phyloP scores from a whole-genome alignment of 2,888 invertebrate genomes.

The Neocrepidodera transversa region DNA sequence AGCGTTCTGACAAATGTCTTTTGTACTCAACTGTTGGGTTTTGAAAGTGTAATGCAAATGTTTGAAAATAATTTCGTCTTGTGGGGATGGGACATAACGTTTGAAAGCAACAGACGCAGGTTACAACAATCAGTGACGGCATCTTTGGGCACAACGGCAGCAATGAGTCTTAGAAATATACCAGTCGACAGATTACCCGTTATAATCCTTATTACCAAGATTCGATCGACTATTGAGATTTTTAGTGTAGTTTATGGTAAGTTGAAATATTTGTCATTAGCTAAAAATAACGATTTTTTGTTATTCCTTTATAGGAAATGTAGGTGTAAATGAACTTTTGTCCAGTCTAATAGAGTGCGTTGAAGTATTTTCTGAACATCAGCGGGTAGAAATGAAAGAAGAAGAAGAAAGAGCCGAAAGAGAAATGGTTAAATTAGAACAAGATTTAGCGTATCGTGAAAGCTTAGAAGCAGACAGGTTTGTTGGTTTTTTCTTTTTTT shows the following conservation, averaged over 20 bases:
- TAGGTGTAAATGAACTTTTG: constrained; percentile 87
- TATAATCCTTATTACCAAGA: constrained; percentile 86
- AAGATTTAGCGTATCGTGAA: constrained; percentile 91
- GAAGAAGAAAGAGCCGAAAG: constrained; percentile 90
- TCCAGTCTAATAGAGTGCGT: constrained; percentile 86
- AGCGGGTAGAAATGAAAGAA: constrained; percentile 78
- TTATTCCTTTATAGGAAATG: constrained; percentile 68
- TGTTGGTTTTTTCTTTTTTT: constrained; percentile 6
- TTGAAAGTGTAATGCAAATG: constrained; percentile 88
- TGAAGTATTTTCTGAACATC: constrained; percentile 82
- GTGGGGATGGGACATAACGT: constrained; percentile 98
- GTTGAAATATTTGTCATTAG: constrained; percentile 18
- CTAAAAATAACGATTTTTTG: constrained; percentile 10
- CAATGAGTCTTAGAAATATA: constrained; percentile 84
- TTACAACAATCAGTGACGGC: constrained; percentile 77
- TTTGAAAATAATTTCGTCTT: constrained; percentile 89
- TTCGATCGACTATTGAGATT: constrained; percentile 88
- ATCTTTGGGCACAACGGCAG: constrained; percentile 82
- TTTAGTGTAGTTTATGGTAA: constrained; percentile 88
- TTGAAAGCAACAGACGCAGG: constrained; percentile 83
- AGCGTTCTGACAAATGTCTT: constrained; percentile 97
- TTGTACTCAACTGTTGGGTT: constrained; percentile 92
- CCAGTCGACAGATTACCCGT: constrained; percentile 86
- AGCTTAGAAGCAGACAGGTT: constrained; percentile 86
- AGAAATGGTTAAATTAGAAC: constrained; percentile 89